phyloP scores from a whole-genome alignment of 2,113 vertebrate species.

The Polypterus senegalus region DNA sequence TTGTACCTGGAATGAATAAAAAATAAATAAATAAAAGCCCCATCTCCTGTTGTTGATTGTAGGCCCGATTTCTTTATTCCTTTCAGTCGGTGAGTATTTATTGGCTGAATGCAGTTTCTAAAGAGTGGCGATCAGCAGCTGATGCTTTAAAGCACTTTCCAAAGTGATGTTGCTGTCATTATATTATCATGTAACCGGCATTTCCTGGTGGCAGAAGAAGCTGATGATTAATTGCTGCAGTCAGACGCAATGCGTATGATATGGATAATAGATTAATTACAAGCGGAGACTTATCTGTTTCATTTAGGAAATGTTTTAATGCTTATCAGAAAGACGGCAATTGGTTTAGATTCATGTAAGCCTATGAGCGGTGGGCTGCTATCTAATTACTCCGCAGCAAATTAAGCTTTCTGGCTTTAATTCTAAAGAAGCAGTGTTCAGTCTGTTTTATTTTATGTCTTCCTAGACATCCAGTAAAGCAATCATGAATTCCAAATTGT shows the following conservation, averaged over 20 bases:
- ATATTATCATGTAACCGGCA: neutral
- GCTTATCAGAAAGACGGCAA: neutral
- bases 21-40: too few species aligned
- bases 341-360: neutral
- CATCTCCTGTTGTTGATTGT: too few species aligned
- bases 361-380: neutral
- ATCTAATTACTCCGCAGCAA: neutral
- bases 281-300: neutral
- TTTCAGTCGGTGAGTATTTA: too few species aligned
- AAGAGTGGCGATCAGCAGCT: neutral
- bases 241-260: neutral
- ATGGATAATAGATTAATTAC: constrained; percentile 2
- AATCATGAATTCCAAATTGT: too few species aligned
- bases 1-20: too few species aligned
- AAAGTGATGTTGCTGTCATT: neutral
- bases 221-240: neutral
- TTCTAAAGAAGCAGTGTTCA: too few species aligned
- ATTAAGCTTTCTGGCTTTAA: too few species aligned
- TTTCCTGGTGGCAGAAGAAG: neutral
- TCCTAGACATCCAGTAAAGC: too few species aligned
- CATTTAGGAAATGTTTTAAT: neutral
- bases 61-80: too few species aligned
- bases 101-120: too few species aligned
- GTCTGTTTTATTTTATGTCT: too few species aligned
- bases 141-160: neutral